Base-by-base conservation (phyloP, 1,140 invertebrate species). In the Lutraria rhynchaena region DNA sequence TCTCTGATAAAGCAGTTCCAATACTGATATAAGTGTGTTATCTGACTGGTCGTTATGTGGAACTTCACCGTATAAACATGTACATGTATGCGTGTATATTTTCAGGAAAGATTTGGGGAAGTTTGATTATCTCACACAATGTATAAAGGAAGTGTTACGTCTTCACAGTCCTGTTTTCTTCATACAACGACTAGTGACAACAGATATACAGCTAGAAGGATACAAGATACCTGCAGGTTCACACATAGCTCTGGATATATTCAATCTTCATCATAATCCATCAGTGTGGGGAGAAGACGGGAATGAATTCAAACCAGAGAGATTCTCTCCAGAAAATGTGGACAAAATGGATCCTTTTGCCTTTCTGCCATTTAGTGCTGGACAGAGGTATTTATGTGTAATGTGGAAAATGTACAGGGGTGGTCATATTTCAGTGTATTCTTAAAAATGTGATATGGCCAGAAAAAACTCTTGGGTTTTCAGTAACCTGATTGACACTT, bases 151-250 rank as follows among this genome's bases (percentile, higher is more conserved):
- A 85, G 81, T 88, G 2, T 84, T 92, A 60, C 83, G 92, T 51
- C 83, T 93, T 13, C 90, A 89, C 83, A 84, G 88, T 22, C 90
- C 92, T 0, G 88, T 92, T 31, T 96, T 96, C 1, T 91, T 95
- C 22, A 96, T 97, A 85, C 95, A 95, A 1, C 93, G 96, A 83
- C 91, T 95, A 31, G 49, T 80, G 22, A 83, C 84, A 5, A 73
- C 83, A 41, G 76, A 77, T 22, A 53, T 65, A 19, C 49, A 51
- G 5, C 19, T 86, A n/a, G 84, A 81, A 22, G 85, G 82, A 17
- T 61, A 75, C 53, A 70, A 41, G 15, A 55, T 86, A 44, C 85
- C 85, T 0, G 61, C 60, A 61, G 80, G 71, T 17, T 75, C 85
- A 5, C 31, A 55, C 27, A 77, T 78, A 65, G 61, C 76, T 29